These are phyloP conservation scores for Microctenopoma steveboyesi DNA, from an alignment of 2,797 vertebrate species.

Conservation along the genomic window DNA sequence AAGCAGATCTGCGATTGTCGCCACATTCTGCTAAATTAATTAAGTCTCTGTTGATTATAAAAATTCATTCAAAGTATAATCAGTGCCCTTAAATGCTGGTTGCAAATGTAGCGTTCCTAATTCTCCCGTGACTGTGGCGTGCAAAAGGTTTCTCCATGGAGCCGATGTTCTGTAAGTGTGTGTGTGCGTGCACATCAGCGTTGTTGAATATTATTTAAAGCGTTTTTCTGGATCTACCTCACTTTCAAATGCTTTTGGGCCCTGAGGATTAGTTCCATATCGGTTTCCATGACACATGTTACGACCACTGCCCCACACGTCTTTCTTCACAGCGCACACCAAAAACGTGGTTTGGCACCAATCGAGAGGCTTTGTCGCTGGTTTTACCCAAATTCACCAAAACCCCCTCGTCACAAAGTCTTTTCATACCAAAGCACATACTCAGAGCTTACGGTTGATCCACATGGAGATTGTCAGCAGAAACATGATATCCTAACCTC, in stretches of 20 bases:
- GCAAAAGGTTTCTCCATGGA: slow-evolving; percentile 48
- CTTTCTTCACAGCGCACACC: slow-evolving; percentile 36
- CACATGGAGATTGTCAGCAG: slow-evolving; percentile 45
- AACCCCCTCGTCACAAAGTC: slow-evolving; percentile 24
- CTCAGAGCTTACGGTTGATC: slow-evolving; percentile 49
- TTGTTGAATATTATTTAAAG: slow-evolving; percentile 43
- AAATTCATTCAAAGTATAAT: slow-evolving; percentile 42
- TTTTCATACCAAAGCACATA: slow-evolving; percentile 54
- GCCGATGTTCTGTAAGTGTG: slow-evolving; percentile 23
- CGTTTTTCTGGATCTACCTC: slow-evolving; percentile 42
- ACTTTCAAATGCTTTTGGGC: slow-evolving; percentile 45
- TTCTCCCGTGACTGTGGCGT: slow-evolving; percentile 41
- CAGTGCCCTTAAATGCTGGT: slow-evolving; percentile 48
- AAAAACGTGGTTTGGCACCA: slow-evolving; percentile 65
- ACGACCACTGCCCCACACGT: not conserved
- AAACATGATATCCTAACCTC: slow-evolving; percentile 30
- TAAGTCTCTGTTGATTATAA: slow-evolving; percentile 51
- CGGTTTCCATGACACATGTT: slow-evolving; percentile 48
- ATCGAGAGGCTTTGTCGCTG: slow-evolving; percentile 54
- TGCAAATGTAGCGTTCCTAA: slow-evolving; percentile 42
- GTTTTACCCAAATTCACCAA: slow-evolving; percentile 58
- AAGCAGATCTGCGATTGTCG: slow-evolving; percentile 44
- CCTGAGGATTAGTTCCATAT: slow-evolving; percentile 57
- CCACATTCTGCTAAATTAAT: slow-evolving; percentile 58
- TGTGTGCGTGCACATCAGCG: slow-evolving; percentile 8